Percentiles rank a stretch among this genome's conserved stretches.
Evolutionary conservation across 2,797 vertebrate species (phyloP).

Genomic region (Chelon auratus): DNA sequence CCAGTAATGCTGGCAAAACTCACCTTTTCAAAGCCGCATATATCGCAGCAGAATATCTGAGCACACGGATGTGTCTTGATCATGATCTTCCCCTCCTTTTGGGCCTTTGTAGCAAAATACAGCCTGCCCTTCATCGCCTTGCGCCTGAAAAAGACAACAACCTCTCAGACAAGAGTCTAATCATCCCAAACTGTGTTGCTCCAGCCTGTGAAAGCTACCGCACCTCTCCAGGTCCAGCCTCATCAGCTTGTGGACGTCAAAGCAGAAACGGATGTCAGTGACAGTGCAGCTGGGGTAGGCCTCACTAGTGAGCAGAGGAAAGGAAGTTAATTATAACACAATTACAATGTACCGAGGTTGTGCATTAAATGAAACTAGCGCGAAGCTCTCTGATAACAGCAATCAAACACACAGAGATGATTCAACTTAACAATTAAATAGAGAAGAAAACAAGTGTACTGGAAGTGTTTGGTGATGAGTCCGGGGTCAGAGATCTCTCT

Average conservation of each 20-base stretch:
- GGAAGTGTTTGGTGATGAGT: slow-evolving; percentile 95
- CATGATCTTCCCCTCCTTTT: slow-evolving; percentile 93
- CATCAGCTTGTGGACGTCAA: slow-evolving; percentile 91
- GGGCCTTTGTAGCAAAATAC: slow-evolving; percentile 93
- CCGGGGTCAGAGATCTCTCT: slow-evolving; percentile 93
- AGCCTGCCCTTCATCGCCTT: slow-evolving; percentile 97
- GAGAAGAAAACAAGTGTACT: slow-evolving; percentile 83
- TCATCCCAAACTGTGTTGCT: neutral
- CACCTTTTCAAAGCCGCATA: slow-evolving; percentile 95
- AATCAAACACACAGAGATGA: slow-evolving; percentile 15
- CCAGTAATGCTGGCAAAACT: neutral
- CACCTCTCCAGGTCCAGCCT: slow-evolving; percentile 94
- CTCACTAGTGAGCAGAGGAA: slow-evolving; percentile 83
- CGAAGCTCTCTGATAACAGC: neutral
- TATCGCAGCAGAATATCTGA: slow-evolving; percentile 91
- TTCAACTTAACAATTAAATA: slow-evolving; percentile 29
- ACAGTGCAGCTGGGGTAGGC: slow-evolving; percentile 96
- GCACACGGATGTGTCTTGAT: slow-evolving; percentile 94
- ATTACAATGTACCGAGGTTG: neutral
- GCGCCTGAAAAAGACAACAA: slow-evolving; percentile 82
- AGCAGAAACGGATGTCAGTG: slow-evolving; percentile 95
- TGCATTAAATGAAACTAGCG: neutral
- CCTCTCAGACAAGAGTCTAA: slow-evolving; percentile 20
- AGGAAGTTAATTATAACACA: slow-evolving; percentile 9
- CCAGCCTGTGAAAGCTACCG: neutral